phyloP scores from a whole-genome alignment of 2,888 invertebrate species.

The Neocrepidodera transversa region DNA sequence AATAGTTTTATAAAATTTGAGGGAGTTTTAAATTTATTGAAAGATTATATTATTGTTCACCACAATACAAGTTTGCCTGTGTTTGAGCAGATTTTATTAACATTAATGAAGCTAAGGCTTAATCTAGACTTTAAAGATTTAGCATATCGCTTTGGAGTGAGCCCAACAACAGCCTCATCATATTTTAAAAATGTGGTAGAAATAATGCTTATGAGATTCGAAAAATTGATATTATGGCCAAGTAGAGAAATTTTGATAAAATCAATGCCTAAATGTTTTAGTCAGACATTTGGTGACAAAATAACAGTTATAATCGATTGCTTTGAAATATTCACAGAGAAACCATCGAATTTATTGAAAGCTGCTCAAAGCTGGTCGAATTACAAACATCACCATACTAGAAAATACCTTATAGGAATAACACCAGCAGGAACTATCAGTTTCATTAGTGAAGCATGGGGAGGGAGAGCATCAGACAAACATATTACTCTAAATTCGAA shows the following conservation, averaged over 20 bases:
- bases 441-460: constrained; percentile 36
- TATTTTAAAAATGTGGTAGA: too few relatives aligned
- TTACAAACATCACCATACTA: constrained; percentile 27
- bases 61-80: too few relatives aligned
- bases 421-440: constrained; percentile 30
- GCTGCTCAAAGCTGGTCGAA: too few relatives aligned
- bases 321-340: constrained; percentile 23
- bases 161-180: constrained; percentile 6
- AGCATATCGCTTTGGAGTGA: not conserved
- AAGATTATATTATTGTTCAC: too few relatives aligned
- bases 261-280: constrained; percentile 36
- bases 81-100: too few relatives aligned
- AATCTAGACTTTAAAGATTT: not conserved
- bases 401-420: constrained; percentile 33
- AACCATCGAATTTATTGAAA: too few relatives aligned
- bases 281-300: constrained; percentile 33
- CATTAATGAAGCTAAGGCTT: not conserved
- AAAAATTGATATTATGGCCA: too few relatives aligned
- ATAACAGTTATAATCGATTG: constrained; percentile 35
- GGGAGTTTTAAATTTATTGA: too few relatives aligned
- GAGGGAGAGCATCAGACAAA: constrained; percentile 35
- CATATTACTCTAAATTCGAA: too few relatives aligned
- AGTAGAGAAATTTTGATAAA: constrained; percentile 1
- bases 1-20: too few relatives aligned
- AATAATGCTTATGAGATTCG: too few relatives aligned